A percentile compares a stretch with the other conserved stretches of the same genome.
These are phyloP conservation scores for Parus major DNA, from an alignment of 2,113 vertebrate genomes.

Conservation along the genomic window DNA sequence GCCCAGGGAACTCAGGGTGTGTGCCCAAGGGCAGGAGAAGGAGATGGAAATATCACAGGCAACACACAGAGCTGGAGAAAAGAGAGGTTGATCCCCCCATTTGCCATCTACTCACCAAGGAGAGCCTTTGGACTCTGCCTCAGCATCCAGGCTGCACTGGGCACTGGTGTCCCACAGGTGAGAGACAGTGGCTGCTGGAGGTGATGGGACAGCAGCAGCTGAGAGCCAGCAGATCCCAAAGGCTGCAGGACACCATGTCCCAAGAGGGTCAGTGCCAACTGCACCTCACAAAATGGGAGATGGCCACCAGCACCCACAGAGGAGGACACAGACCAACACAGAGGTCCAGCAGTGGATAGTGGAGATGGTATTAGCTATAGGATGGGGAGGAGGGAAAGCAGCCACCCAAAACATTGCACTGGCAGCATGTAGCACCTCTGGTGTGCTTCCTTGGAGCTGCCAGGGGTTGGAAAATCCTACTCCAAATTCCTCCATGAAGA, in stretches of 20 bases:
- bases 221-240: background rate
- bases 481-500: background rate
- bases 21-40: background rate
- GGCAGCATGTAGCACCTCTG: background rate
- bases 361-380: background rate
- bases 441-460: background rate
- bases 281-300: background rate
- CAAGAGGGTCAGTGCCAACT: background rate
- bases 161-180: background rate
- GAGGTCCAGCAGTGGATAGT: background rate
- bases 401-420: background rate
- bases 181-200: background rate
- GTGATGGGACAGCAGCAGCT: background rate
- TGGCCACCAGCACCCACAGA: background rate
- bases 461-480: background rate
- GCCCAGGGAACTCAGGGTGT: background rate
- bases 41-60: background rate
- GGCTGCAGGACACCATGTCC: background rate
- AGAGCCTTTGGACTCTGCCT: background rate
- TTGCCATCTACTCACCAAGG: background rate
- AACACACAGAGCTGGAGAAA: background rate
- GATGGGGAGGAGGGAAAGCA: background rate
- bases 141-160: background rate
- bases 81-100: fast-evolving
- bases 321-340: background rate